These are phyloP conservation scores for Eueremaeus valkanovi DNA, from an alignment of 2,888 invertebrate genomes.

Conservation along the genomic window DNA sequence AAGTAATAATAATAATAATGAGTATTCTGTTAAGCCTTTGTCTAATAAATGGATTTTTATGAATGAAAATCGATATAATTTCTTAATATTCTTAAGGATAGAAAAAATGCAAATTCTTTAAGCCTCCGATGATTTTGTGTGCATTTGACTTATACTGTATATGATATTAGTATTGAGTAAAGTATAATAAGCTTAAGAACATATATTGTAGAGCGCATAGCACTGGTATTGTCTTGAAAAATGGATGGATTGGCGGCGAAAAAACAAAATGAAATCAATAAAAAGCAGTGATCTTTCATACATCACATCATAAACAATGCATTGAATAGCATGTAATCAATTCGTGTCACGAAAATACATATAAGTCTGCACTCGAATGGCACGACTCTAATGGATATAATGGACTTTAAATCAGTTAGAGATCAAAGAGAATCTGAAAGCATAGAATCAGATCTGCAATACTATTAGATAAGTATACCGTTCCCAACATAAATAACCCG, in stretches of 20 bases:
- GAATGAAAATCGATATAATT: not conserved
- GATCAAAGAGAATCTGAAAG: not conserved
- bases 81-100: too few relatives aligned
- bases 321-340: not conserved
- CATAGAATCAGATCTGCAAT: not conserved
- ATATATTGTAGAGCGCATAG: not conserved
- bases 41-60: not conserved
- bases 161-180: not conserved
- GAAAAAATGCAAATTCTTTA: too few relatives aligned
- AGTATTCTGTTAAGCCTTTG: not conserved
- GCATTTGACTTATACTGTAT: too few relatives aligned
- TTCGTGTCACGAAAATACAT: conserved; percentile 30
- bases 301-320: not conserved
- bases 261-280: conserved; percentile 4
- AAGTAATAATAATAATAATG: not conserved
- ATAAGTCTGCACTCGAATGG: not conserved
- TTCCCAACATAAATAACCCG: too few relatives aligned
- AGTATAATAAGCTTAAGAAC: not conserved
- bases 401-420: not conserved
- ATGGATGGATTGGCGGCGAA: not conserved
- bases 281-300: not conserved
- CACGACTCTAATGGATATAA: conserved; percentile 12
- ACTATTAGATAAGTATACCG: too few relatives aligned
- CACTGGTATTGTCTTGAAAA: not conserved
- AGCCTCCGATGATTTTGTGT: too few relatives aligned